phyloP scores from a whole-genome alignment of 2,888 invertebrate genomes.

The Monochamus alternatus region DNA sequence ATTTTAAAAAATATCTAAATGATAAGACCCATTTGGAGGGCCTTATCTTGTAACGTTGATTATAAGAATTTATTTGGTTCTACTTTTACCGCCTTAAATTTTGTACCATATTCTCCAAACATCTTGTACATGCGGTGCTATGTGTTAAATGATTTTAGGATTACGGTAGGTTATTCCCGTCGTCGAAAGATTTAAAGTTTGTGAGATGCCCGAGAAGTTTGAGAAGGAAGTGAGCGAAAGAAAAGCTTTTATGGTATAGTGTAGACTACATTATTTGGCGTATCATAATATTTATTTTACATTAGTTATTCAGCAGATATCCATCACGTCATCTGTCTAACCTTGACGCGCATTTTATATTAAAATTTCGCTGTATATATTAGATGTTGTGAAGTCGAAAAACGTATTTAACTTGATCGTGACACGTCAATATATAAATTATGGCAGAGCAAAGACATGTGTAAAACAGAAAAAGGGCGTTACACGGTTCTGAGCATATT shows the following conservation, averaged over 20 bases:
- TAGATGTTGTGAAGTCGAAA: conserved; percentile 28
- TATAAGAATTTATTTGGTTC: too few species aligned
- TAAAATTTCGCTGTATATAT: conserved; percentile 20
- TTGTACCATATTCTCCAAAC: too few species aligned
- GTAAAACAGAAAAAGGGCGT: conserved; percentile 61
- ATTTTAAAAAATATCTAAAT: too few species aligned
- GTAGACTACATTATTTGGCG: background rate
- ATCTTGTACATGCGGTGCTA: too few species aligned
- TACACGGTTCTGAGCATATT: conserved; percentile 62
- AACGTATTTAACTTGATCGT: conserved; percentile 59
- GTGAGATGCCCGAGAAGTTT: too few species aligned
- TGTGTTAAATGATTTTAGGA: too few species aligned
- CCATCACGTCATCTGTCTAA: background rate
- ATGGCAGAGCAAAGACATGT: conserved; percentile 65
- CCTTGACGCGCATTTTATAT: background rate
- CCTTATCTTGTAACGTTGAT: too few species aligned
- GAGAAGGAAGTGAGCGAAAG: background rate
- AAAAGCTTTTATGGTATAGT: background rate
- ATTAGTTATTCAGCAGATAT: background rate
- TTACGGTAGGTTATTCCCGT: too few species aligned
- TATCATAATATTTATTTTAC: background rate
- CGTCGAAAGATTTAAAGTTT: too few species aligned
- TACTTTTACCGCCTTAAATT: too few species aligned
- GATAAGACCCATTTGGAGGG: too few species aligned
- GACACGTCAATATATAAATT: conserved; percentile 63